phyloP scores from a whole-genome alignment of 1,140 invertebrate species.

The Saccostrea cuccullata region DNA sequence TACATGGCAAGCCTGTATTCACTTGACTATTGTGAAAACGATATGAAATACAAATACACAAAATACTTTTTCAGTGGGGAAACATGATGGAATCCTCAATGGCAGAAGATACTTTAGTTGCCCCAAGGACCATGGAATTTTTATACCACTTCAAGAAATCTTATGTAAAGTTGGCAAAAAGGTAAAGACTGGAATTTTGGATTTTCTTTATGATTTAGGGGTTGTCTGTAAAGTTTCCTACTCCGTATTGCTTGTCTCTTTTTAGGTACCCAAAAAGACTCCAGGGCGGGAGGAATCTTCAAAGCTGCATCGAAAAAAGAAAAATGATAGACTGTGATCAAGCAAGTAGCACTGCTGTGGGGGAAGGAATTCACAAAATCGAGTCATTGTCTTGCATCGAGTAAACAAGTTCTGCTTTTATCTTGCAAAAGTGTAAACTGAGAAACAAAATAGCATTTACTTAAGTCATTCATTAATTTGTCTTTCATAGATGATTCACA shows the following conservation, averaged over 20 bases:
- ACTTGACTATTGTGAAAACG: too few species aligned
- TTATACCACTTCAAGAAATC: conserved; percentile 72
- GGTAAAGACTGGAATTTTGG: conserved; percentile 52
- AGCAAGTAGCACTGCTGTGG: background rate
- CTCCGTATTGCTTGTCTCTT: background rate
- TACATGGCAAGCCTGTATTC: too few species aligned
- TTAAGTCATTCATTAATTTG: too few species aligned
- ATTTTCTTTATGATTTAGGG: background rate
- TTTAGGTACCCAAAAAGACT: conserved; percentile 7
- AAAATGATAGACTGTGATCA: background rate
- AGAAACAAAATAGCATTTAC: too few species aligned
- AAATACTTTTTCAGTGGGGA: conserved; percentile 62
- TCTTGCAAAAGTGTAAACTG: too few species aligned
- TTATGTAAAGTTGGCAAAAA: conserved; percentile 70
- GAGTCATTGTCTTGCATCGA: too few species aligned
- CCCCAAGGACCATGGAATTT: conserved; percentile 71
- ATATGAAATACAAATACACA: background rate
- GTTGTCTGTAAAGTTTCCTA: too few species aligned
- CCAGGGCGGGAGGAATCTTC: background rate
- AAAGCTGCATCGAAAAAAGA: background rate
- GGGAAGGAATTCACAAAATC: too few species aligned
- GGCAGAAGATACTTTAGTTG: conserved; percentile 75
- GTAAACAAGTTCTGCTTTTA: too few species aligned
- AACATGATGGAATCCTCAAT: conserved; percentile 70
- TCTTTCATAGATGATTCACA: too few species aligned